A percentile compares a stretch with the other conserved stretches of the same genome.
phyloP scores from a whole-genome alignment of 1,140 invertebrate species.

The Anagrus nilaparvatae region DNA sequence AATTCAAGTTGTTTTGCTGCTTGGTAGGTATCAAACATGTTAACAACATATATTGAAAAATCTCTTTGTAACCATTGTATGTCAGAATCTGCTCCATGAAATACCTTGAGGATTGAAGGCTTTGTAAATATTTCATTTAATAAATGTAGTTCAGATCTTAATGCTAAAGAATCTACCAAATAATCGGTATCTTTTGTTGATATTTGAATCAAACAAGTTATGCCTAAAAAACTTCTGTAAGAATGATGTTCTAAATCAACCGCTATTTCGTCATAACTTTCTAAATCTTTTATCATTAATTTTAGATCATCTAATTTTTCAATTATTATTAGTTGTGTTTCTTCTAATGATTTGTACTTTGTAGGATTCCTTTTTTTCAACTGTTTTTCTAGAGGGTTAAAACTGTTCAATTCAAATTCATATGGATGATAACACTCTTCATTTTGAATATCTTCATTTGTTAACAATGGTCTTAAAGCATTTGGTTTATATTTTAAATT shows the following conservation, averaged over 20 bases:
- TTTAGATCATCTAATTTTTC: constrained; percentile 55
- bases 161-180: constrained; percentile 76
- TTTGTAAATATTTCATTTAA: constrained; percentile 91
- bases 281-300: constrained; percentile 55
- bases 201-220: constrained; percentile 92
- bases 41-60: constrained; percentile 89
- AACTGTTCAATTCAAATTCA: constrained; percentile 71
- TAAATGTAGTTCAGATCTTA: constrained; percentile 71
- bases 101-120: constrained; percentile 84
- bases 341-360: constrained; percentile 45
- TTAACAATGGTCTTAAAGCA: constrained; percentile 67
- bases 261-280: constrained; percentile 60
- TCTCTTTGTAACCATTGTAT: constrained; percentile 93
- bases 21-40: constrained; percentile 94
- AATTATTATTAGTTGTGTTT: constrained; percentile 60
- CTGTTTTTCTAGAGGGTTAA: constrained; percentile 44
- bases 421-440: constrained; percentile 67
- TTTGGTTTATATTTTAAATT: constrained; percentile 82
- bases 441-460: constrained; percentile 50
- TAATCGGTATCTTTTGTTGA: constrained; percentile 81
- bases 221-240: constrained; percentile 72
- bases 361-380: constrained; percentile 36
- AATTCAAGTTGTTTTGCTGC: constrained; percentile 71
- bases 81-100: constrained; percentile 87
- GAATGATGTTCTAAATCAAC: constrained; percentile 87